Evolutionary conservation across 1,140 invertebrate genomes (phyloP), one percentile per base, ranked within the genome.

Genomic region (Nasonia giraulti): DNA sequence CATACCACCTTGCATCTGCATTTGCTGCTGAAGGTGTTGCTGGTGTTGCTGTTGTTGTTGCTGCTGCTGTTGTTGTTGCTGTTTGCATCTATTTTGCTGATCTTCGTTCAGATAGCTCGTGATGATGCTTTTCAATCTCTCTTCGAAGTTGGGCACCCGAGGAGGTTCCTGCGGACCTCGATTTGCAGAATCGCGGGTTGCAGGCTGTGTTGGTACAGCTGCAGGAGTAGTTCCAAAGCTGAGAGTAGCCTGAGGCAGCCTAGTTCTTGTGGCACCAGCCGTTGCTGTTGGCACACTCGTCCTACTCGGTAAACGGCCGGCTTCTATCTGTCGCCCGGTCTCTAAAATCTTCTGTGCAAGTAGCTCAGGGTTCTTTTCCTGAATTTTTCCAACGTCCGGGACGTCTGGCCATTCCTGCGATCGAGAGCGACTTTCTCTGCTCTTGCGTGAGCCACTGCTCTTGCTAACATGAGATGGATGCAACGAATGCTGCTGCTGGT

Each of bases 391-490:
- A 47, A 98, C 95, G 87, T 97, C 97, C 0, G 97, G 97, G 37
- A 98, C 96, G 87, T 97, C 97, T 0, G 97, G 97, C 97, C 97
- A 98, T 89, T 98, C 97, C 91, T 98, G 97, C 1, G 96, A 97
- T 4, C 97, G 93, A 3, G 96, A 95, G 2, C 97, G 94, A 82
- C 95, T 94, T 82, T 97, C 96, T 37, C 96, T 93, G 66, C 93
- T 95, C 89, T 97, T 97, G 2, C 96, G 93, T 0, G 93, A 90
- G 1, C 93, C 91, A 55, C 86, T 84, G 12, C 83, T 88, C 81
- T 92, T 92, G 0, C 85, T 85, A 14, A 75, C 23, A 33, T 83
- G 85, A 11, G 37, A 23, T n/a, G 66, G 40, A 20, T 71, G 74
- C 55, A 84, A 88, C 10, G 89, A 87, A 17, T 91, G 90, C 6